These are phyloP conservation scores for Crocuta crocuta DNA, from an alignment of 2,113 vertebrate genomes.

Conservation along the genomic window DNA sequence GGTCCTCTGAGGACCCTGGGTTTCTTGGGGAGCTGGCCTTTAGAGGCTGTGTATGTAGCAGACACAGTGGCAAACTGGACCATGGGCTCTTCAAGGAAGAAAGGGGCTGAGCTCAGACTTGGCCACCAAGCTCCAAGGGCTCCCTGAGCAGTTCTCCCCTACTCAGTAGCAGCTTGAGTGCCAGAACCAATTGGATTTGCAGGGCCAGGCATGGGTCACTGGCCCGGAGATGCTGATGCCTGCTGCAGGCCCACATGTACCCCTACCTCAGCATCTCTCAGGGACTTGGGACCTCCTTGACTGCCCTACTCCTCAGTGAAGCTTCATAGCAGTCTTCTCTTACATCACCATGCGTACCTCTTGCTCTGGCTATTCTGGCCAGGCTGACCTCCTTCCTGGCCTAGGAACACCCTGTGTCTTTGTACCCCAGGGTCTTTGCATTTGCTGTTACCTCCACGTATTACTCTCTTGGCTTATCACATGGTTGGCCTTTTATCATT, in stretches of 20 bases:
- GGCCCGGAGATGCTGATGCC: neutral
- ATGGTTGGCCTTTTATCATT: neutral
- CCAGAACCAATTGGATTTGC: neutral
- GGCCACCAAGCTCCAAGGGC: neutral
- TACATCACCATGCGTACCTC: neutral
- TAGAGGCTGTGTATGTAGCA: neutral
- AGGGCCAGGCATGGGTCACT: neutral
- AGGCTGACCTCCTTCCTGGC: neutral
- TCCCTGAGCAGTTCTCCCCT: neutral
- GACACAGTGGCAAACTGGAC: neutral
- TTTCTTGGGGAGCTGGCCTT: neutral
- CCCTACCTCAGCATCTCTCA: neutral
- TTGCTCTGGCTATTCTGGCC: neutral
- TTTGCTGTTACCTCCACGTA: neutral
- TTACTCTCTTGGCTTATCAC: neutral
- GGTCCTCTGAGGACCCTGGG: neutral
- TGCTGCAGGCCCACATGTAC: neutral
- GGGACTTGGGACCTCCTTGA: neutral
- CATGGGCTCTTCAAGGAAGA: neutral
- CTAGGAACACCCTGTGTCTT: neutral
- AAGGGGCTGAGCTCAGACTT: neutral
- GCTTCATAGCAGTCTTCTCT: neutral
- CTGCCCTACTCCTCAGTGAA: neutral
- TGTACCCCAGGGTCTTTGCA: neutral
- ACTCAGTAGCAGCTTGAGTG: neutral